A percentile compares a stretch with the other conserved stretches of the same genome.
phyloP scores from a whole-genome alignment of 1,140 invertebrate species.

The Melanaphis sacchari region DNA sequence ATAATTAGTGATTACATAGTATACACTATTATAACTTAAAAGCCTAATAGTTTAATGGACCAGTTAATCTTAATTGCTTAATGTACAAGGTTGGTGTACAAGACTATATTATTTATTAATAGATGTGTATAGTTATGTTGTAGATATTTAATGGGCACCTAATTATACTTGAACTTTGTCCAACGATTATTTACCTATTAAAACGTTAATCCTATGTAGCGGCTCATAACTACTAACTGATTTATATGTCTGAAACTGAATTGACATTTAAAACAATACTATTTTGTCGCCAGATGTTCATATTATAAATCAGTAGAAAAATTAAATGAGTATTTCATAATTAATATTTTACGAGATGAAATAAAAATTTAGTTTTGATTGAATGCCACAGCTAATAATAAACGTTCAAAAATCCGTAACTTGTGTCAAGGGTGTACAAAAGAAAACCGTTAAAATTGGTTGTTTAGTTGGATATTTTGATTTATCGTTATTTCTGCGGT shows the following conservation, averaged over 20 bases:
- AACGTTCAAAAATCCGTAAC: not conserved
- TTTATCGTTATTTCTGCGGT: not conserved
- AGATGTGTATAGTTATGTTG: not conserved
- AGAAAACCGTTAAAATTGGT: conserved; percentile 2
- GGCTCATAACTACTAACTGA: not conserved
- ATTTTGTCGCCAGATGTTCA: not conserved
- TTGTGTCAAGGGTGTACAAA: conserved; percentile 2
- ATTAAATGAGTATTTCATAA: not conserved
- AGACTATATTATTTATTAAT: not conserved
- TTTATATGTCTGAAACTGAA: not conserved
- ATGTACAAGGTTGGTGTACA: not conserved
- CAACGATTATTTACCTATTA: not conserved
- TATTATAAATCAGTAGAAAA: not conserved
- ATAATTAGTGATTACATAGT: not conserved
- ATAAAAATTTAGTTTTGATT: not conserved
- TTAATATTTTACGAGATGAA: conserved; percentile 21
- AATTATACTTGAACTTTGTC: not conserved
- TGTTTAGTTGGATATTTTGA: not conserved
- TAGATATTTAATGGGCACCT: not conserved
- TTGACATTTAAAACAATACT: not conserved
- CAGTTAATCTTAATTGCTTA: not conserved
- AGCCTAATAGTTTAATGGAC: not conserved
- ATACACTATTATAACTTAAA: not conserved
- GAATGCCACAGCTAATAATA: not conserved
- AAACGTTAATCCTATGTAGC: not conserved